These are phyloP conservation scores for Andrena flavipes DNA, from an alignment of 2,888 invertebrate genomes.

Conservation along the genomic window DNA sequence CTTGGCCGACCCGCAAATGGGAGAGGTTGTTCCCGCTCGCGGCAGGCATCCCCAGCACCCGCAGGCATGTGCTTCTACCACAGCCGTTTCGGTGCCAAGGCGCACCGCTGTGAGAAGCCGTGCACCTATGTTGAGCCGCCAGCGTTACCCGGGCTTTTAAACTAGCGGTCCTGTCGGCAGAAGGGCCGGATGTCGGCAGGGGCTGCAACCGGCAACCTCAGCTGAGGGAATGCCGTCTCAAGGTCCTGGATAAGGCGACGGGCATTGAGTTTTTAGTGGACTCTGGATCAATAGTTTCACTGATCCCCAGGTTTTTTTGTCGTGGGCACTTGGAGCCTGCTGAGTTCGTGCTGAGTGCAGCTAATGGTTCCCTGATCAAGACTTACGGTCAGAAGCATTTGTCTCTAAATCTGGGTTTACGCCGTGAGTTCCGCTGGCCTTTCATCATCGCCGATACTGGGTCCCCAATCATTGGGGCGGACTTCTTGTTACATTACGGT, in stretches of 20 bases:
- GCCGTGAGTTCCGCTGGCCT: neutral
- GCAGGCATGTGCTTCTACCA: no score
- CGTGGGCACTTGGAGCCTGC: neutral
- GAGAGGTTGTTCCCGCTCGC: no score
- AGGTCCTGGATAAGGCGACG: neutral
- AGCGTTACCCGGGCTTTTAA: rapidly evolving
- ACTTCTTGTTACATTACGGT: neutral
- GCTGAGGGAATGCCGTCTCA: neutral
- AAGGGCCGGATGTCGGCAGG: neutral
- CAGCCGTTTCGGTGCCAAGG: no score
- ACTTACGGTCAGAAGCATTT: neutral
- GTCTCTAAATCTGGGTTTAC: neutral
- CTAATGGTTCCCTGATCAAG: neutral
- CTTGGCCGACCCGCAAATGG: no score
- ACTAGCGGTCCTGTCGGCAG: neutral
- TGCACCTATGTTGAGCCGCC: no score
- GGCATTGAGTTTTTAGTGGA: neutral
- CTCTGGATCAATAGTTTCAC: neutral
- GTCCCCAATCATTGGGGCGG: neutral
- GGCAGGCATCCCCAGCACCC: no score
- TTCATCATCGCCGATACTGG: neutral
- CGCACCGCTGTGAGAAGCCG: no score
- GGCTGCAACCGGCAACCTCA: neutral
- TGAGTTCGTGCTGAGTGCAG: neutral
- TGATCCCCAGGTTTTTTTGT: neutral